Base-by-base conservation (phyloP, 2,797 vertebrate species). In the Forpus xanthops region DNA sequence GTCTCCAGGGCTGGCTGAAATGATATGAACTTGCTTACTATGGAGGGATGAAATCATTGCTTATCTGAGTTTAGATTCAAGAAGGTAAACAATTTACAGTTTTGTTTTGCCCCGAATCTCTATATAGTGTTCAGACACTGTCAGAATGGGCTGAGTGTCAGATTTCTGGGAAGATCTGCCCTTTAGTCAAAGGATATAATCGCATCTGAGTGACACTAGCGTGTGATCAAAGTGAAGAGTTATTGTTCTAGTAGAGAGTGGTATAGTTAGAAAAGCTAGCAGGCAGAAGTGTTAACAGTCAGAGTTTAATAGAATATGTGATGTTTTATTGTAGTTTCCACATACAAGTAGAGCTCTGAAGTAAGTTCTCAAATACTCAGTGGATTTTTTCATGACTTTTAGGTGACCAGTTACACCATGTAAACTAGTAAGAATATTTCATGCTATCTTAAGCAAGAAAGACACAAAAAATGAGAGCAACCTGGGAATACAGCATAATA, bases 101-200 rank as follows among this genome's bases (percentile, higher is more conserved):
- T 95, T 94, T 93, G 82, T 92, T 96, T 92, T 85, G 50, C 90
- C 94, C 85, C 75, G 65, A 77, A 67, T 70, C 53, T 72, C 68
- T 84, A 5, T 65, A 6, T 37, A 79, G 25, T 75, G 31, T 62
- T 84, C 49, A 72, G 79, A 47, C 0, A 0, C 41, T 39, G 41
- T 68, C 0, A 0, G 50, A 85, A 68, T 0, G 0, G 62, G 50
- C 76, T 78, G 65, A 53, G 62, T 81, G 92, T 35, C 42, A 33
- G 81, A 80, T 94, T 94, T 85, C 87, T 80, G 72, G 44, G 52
- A 76, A 85, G 65, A 70, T 74, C 65, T 91, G 45, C 82, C 94
- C 87, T 92, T 90, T 85, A 84, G 72, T 87, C 89, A 85, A 91
- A 85, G 49, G 79, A 94, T 45, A 71, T 74, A 89, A 94, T 89